phyloP scores from a whole-genome alignment of 2,113 vertebrate genomes.

The Pan troglodytes region NHGRI_mPanTro3-v2.1_pri NC_072407.2:21309501-21310000 shows the following conservation, averaged over 20 bases:
- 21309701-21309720: neutral
- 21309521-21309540: too few species aligned
- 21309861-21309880: neutral
- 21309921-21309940: neutral
- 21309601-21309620: neutral
- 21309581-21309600: too few species aligned
- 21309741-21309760: neutral
- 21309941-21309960: neutral
- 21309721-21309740: neutral
- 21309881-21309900: neutral
- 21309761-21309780: neutral
- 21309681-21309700: neutral
- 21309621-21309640: neutral
- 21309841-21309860: neutral
- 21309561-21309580: too few species aligned
- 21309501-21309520: too few species aligned
- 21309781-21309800: neutral
- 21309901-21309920: neutral
- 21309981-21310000: neutral
- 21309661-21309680: neutral
- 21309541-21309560: too few species aligned
- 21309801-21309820: neutral
- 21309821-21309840: neutral
- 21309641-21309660: neutral
- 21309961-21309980: neutral